Evolutionary conservation across 1,140 invertebrate species (phyloP), one percentile per base, ranked within the genome.

Genomic region (Oscheius sp.): DNA sequence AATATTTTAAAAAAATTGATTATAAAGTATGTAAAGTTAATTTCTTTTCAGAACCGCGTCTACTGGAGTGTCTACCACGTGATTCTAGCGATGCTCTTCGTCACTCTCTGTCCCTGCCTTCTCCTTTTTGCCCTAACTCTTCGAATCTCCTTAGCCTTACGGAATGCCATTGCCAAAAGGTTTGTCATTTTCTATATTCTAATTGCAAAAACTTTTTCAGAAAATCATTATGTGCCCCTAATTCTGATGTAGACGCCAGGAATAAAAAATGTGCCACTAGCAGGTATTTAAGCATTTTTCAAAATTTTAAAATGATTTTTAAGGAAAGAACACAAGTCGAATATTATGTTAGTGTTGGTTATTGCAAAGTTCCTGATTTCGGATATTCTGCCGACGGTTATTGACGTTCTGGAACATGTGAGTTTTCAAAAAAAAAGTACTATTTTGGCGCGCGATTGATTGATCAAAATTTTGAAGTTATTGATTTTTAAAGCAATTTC

Each of bases 31-130:
- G n/a, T n/a, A n/a, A n/a, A n/a, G n/a, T n/a, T n/a, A n/a, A n/a
- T n/a, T n/a, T n/a, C n/a, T 26, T 64, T 80, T 58, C 46, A 82
- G 79, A 78, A 83, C 61, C 49, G 68, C 59, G 29, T 76, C 34
- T 82, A 82, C 55, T 82, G 80, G 78, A 80, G 77, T 31, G 62
- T 83, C 15, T 82, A 82, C 62, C 81, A 83, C 36, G 83, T 82
- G 7, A 63, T 82, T 13, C 45, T 83, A 32, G 74, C 69, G 32
- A 76, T 72, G 66, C 46, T 78, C n/a, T 83, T 82, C 68, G 81
- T 82, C 13, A 82, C 80, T 49, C 65, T 82, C 26, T 65, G 68
- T 20, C 80, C 80, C 34, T 82, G 80, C 63, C 59, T 81, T 28
- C 52, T 82, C 18, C 67, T 80, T 7, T 83, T 82, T 69, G 80